Evolutionary conservation across 2,888 invertebrate species (phyloP), one percentile per base, ranked within the genome.

Genomic region (Thalpophila matura): DNA sequence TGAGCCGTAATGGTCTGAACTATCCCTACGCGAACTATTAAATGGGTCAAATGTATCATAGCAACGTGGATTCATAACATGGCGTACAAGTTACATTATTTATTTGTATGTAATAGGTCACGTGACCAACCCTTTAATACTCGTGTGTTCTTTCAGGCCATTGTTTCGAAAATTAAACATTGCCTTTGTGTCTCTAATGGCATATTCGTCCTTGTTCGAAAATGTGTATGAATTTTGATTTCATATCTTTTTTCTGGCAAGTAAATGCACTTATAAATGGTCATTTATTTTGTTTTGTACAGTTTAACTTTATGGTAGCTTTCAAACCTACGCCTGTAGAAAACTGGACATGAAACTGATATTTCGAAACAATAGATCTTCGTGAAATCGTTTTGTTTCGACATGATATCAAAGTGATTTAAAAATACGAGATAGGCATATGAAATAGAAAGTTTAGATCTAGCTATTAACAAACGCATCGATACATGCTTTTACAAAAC

Each of bases 31-130:
- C 74, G 76, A 73, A 77, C 72, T 79, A 63, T 64, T 86, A 88
- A 85, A 66, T 87, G 82, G 87, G 85, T 84, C 82, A 82, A 74
- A 71, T 56, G 62, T 78, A 53, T 51, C 80, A 73, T 75, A 78
- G 86, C 83, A 77, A 87, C 87, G 81, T 81, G 78, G 80, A 82
- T 82, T 86, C 86, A 87, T 73, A 85, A 88, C 74, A 82, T 81
- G 84, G 80, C 84, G 81, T 20, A 16, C 82, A 80, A 74, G 46
- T 79, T 75, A 75, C 77, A 84, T 81, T 75, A 75, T 75, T 71
- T 80, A 78, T 81, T 84, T 81, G 68, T 29, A 56, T 69, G 63
- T 59, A 31, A 56, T 37, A 47, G 61, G 76, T 38, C 87, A 85
- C 86, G 86, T 65, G 79, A 14, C 47, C 22, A 78, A 72, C 80